These are phyloP conservation scores for Rhagonycha lutea DNA, from an alignment of 2,888 invertebrate genomes.

Conservation along the genomic window DNA sequence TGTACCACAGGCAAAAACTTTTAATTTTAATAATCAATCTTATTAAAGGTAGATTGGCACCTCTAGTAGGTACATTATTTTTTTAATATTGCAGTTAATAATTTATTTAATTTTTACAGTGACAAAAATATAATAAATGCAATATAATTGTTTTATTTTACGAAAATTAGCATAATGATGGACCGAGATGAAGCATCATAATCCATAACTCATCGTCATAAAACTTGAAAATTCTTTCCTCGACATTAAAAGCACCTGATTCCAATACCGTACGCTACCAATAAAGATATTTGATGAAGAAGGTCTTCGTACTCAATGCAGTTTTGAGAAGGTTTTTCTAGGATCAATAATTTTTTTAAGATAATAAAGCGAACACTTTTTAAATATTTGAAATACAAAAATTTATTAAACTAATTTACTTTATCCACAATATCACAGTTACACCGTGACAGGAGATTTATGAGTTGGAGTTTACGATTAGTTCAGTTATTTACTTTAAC, in stretches of 20 bases:
- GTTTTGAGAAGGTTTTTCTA: neutral
- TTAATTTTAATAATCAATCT: too few relatives aligned
- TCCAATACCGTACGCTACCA: neutral
- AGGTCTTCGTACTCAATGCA: too few relatives aligned
- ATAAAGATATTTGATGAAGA: neutral
- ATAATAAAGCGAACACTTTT: neutral
- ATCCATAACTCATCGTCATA: neutral
- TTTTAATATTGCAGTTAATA: too few relatives aligned
- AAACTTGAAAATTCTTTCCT: neutral
- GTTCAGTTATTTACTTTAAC: neutral
- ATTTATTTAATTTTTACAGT: too few relatives aligned
- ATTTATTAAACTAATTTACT: neutral
- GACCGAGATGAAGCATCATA: neutral
- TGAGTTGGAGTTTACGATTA: neutral
- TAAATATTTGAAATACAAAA: neutral
- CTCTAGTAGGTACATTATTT: too few relatives aligned
- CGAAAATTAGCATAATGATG: neutral
- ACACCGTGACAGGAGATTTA: conserved; percentile 6
- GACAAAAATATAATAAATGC: too few relatives aligned
- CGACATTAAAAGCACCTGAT: neutral
- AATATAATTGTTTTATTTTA: neutral
- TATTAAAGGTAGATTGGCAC: too few relatives aligned
- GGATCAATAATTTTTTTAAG: neutral
- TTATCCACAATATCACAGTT: neutral
- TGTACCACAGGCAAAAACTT: too few relatives aligned